These are phyloP conservation scores for Atrina japonica DNA, from an alignment of 2,888 invertebrate genomes.

Conservation along the genomic window DNA sequence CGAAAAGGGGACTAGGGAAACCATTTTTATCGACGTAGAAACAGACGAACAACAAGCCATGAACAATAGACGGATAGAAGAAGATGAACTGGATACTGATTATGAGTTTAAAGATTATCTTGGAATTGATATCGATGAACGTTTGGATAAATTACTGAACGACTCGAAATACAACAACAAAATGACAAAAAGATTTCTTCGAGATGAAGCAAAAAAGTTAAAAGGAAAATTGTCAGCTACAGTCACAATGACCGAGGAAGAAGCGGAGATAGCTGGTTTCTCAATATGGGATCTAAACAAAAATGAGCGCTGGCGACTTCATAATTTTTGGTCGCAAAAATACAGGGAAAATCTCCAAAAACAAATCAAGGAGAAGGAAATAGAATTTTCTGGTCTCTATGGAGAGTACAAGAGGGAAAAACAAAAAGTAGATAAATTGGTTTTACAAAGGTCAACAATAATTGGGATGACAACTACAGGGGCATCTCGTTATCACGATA, in stretches of 20 bases:
- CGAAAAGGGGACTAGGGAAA: too few species aligned
- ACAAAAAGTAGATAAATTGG: slow-evolving; percentile 64
- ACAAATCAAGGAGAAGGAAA: slow-evolving; percentile 53
- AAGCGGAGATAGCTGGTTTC: not conserved
- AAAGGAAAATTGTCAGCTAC: not conserved
- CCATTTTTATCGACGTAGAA: slow-evolving; percentile 5
- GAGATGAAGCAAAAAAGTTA: not conserved
- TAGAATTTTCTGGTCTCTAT: slow-evolving; percentile 54
- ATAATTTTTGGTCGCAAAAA: slow-evolving; percentile 74
- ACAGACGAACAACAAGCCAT: too few species aligned
- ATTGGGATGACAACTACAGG: slow-evolving; percentile 79
- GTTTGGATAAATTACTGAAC: not conserved
- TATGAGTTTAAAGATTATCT: not conserved
- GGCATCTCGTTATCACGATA: slow-evolving; percentile 64
- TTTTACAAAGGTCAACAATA: slow-evolving; percentile 65
- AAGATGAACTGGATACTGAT: slow-evolving; percentile 4
- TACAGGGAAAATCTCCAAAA: slow-evolving; percentile 48
- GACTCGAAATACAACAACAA: not conserved
- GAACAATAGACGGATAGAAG: slow-evolving; percentile 25
- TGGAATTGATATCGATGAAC: slow-evolving; percentile 5
- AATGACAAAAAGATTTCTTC: slow-evolving; percentile 12
- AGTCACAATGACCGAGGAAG: slow-evolving; percentile 10
- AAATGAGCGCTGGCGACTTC: slow-evolving; percentile 80
- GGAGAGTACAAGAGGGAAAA: slow-evolving; percentile 52
- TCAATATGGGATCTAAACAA: slow-evolving; percentile 51